phyloP scores from a whole-genome alignment of 1,140 invertebrate species.

The Temnothorax curvispinosus region DNA sequence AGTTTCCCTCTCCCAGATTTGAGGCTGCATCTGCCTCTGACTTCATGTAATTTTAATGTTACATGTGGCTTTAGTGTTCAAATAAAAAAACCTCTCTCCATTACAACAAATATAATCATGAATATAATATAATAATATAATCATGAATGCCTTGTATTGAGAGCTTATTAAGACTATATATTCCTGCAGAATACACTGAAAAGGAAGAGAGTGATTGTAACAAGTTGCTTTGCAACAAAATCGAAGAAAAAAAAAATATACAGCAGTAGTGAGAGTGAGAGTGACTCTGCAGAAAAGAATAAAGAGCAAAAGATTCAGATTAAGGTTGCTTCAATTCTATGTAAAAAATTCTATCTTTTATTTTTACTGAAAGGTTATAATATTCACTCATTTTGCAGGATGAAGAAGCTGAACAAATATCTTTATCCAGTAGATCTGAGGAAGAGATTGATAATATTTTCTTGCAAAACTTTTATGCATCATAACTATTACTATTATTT shows the following conservation, averaged over 20 bases:
- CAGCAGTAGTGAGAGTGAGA: background rate
- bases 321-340: background rate
- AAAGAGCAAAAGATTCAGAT: background rate
- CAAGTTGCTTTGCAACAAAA: constrained; percentile 5
- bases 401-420: background rate
- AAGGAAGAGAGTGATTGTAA: background rate
- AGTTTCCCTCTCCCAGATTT: too few species aligned
- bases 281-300: background rate
- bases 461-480: background rate
- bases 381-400: background rate
- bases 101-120: background rate
- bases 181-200: background rate
- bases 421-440: constrained; percentile 4
- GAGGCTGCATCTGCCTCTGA: background rate
- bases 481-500: background rate
- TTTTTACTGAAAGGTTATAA: background rate
- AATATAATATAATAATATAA: constrained; percentile 1
- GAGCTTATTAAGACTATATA: background rate
- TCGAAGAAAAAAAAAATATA: background rate
- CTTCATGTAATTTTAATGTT: background rate
- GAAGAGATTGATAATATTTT: background rate
- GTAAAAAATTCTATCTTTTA: background rate
- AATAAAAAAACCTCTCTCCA: background rate
- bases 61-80: background rate
- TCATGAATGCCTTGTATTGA: background rate